Percentiles rank a stretch among this genome's conserved stretches.
Conservation (phyloP, 2,113 vertebrate species). For the Lophotis ruficrista region DNA sequence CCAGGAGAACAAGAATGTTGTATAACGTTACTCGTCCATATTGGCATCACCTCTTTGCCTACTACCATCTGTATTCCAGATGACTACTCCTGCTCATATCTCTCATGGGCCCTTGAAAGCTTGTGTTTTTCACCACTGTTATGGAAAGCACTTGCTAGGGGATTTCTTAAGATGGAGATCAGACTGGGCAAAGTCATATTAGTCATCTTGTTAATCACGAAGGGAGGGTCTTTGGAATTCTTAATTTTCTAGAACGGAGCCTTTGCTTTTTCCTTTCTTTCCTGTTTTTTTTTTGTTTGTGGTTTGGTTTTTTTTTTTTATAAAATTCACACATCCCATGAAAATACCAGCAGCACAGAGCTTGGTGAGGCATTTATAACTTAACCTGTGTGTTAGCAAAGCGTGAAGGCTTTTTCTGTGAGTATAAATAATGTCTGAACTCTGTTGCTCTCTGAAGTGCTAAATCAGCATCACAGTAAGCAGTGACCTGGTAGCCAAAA, state of each 20-base stretch:
- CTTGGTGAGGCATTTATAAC: neutral
- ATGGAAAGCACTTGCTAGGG: neutral
- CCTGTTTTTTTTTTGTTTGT: neutral
- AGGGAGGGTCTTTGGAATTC: neutral
- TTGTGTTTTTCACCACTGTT: neutral
- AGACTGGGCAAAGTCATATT: neutral
- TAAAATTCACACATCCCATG: neutral
- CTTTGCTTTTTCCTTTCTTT: fast-evolving
- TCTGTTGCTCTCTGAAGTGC: neutral
- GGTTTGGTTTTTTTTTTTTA: neutral
- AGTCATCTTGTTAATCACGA: neutral
- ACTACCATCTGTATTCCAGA: neutral
- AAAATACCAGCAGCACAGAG: neutral
- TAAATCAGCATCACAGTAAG: neutral
- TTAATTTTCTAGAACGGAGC: neutral
- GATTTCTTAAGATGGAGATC: neutral
- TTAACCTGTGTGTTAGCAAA: neutral
- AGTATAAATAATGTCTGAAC: neutral
- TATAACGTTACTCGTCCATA: fast-evolving
- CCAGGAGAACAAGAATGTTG: neutral
- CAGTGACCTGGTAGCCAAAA: neutral
- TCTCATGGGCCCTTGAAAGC: neutral
- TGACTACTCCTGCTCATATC: neutral
- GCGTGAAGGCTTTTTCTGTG: neutral
- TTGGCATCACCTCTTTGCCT: neutral